Evolutionary conservation across 2,113 vertebrate genomes (phyloP), one percentile per base, ranked within the genome.

Genomic region (Ctenomys sociabilis): DNA sequence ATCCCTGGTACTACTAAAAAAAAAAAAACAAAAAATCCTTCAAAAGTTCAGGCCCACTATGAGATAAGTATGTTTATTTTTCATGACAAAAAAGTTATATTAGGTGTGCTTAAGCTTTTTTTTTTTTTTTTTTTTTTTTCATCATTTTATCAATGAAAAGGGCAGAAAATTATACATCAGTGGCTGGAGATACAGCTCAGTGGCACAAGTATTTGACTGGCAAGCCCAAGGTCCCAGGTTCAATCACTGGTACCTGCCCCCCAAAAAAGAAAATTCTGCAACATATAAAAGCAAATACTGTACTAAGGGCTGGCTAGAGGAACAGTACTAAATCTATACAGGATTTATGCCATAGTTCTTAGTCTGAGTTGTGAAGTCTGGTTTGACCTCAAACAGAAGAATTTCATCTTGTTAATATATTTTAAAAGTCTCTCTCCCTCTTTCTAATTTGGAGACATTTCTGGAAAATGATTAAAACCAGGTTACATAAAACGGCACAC

Each of bases 401-500:
- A 30, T 80, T 82, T 35, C 54, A 52, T 43, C 77, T 72, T 77
- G 21, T 68, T 88, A 72, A 26, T 93, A 10, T 30, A 61, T 86
- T 85, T 88, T 43, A 64, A 88, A 88, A 37, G 7, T 35, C 52
- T 85, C 40, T 86, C 24, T 85, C 43, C 19, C 9, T 13, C 28
- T 64, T 37, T 35, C 87, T 88, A 85, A 93, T 91, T 95, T 97
- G 93, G 88, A 95, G 94, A 80, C 35, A 17, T 81, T 92, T 93
- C 95, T 95, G 82, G 85, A 93, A 96, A 96, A 85, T 97, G 94
- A 94, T 96, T 92, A 88, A 95, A 96, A 96, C 78, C 96, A 97
- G 94, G 77, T 95, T 90, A 28, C 17, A 7, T 88, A 49, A 93
- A 82, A 91, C 91, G 94, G 93, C 82, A 91, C 95, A 21, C 37